A percentile compares a stretch with the other conserved stretches of the same genome.
These are phyloP conservation scores for Falco peregrinus DNA, from an alignment of 2,797 vertebrate species.

Conservation along the genomic window DNA sequence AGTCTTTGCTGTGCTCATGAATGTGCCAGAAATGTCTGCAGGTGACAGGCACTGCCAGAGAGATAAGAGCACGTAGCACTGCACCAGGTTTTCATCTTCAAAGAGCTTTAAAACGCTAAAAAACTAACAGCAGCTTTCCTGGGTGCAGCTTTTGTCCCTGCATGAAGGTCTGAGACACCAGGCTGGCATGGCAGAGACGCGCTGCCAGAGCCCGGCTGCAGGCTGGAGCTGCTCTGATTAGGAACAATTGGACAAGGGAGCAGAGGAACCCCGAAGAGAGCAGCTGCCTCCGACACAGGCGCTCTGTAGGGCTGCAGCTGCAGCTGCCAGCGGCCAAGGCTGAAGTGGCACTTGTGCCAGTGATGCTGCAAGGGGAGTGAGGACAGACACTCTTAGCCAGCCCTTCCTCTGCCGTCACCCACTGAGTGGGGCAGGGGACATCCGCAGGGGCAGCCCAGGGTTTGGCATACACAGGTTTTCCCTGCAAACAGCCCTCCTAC, in stretches of 20 bases:
- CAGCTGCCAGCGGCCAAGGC: neutral
- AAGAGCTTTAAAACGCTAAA: neutral
- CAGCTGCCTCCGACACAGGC: neutral
- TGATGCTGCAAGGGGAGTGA: fast-evolving
- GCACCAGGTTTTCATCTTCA: neutral
- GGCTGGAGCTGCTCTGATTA: neutral
- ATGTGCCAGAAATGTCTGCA: neutral
- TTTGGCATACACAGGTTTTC: fast-evolving
- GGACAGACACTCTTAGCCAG: neutral
- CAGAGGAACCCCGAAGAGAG: neutral
- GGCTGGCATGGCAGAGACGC: fast-evolving
- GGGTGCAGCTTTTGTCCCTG: neutral
- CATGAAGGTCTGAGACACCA: fast-evolving
- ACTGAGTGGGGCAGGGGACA: fast-evolving
- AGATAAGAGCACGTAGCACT: neutral
- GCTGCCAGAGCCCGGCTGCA: neutral
- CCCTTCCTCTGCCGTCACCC: neutral
- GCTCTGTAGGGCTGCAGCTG: neutral
- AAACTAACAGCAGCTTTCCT: neutral
- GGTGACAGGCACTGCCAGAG: neutral
- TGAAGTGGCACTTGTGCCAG: neutral
- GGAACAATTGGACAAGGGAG: neutral
- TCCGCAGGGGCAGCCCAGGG: neutral
- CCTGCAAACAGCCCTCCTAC: neutral
- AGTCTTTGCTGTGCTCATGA: fast-evolving